Conservation (phyloP, 2,113 vertebrate genomes). For the Zootoca vivipara region DNA sequence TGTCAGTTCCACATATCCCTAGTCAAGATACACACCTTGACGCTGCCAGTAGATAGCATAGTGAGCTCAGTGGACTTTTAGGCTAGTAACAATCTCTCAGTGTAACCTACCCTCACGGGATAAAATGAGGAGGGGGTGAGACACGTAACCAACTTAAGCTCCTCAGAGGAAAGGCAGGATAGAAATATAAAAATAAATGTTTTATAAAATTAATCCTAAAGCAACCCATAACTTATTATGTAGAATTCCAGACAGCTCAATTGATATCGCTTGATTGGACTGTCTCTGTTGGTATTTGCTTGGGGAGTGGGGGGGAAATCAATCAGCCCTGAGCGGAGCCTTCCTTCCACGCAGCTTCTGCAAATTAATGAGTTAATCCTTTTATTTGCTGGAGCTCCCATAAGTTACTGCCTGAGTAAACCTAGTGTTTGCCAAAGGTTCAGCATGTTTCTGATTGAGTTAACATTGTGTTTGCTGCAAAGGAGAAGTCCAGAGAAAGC, state of each 20-base stretch:
- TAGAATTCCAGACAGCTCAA: not conserved
- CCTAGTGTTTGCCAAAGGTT: constrained; percentile 11
- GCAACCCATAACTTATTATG: constrained; percentile 12
- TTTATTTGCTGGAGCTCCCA: constrained; percentile 28
- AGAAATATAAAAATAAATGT: not conserved
- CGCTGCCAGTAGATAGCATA: not conserved
- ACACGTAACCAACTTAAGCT: no score
- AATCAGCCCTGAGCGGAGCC: not conserved
- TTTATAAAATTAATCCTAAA: constrained; percentile 2
- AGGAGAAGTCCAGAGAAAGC: not conserved
- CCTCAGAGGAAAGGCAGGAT: no score
- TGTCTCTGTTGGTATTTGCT: not conserved
- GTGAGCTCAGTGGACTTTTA: no score
- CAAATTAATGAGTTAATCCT: constrained; percentile 31
- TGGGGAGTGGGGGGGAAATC: not conserved
- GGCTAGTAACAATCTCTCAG: no score
- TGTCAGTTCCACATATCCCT: no score
- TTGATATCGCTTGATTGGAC: constrained; percentile 5
- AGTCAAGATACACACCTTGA: not conserved
- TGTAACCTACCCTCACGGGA: no score
- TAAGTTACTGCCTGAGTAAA: constrained; percentile 35
- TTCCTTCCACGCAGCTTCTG: not conserved
- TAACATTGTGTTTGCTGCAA: constrained; percentile 11
- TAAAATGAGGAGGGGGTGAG: no score
- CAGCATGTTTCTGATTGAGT: constrained; percentile 6